These are phyloP conservation scores for Silvanus unidentatus DNA, from an alignment of 2,888 invertebrate species.

Conservation along the genomic window DNA sequence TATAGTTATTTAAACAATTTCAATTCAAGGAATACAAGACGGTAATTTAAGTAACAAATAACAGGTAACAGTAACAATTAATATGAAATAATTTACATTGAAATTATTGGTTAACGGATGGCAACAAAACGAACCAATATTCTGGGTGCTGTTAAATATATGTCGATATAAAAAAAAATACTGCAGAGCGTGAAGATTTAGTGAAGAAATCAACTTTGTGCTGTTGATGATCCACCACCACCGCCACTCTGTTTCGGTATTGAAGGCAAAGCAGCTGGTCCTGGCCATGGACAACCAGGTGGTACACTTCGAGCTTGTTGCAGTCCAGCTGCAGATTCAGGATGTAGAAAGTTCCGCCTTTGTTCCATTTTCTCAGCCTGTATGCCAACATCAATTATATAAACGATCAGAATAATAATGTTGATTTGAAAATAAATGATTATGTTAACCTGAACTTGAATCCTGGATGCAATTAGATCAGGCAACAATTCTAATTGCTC, in stretches of 20 bases:
- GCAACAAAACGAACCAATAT: no score
- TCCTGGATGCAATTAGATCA: constrained; percentile 63
- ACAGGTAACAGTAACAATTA: no score
- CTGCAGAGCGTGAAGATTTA: no score
- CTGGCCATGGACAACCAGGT: constrained; percentile 73
- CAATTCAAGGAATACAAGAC: no score
- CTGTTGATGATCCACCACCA: constrained; percentile 20
- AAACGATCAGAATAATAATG: background rate
- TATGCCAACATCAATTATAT: constrained; percentile 15
- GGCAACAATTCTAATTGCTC: constrained; percentile 82
- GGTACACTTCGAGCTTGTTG: constrained; percentile 48
- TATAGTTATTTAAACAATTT: no score
- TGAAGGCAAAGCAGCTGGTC: constrained; percentile 67
- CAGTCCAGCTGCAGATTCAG: constrained; percentile 70
- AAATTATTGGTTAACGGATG: no score
- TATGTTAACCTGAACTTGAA: constrained; percentile 44
- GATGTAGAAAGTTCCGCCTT: constrained; percentile 78
- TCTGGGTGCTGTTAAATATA: no score
- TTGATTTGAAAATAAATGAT: background rate
- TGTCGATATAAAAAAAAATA: no score
- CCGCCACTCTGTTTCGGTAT: constrained; percentile 21
- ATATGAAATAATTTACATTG: no score
- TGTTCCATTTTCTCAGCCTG: constrained; percentile 79
- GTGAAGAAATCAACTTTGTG: constrained; percentile 39
- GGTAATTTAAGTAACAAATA: no score